phyloP scores from a whole-genome alignment of 2,797 vertebrate species.

The Ficedula albicollis region DNA sequence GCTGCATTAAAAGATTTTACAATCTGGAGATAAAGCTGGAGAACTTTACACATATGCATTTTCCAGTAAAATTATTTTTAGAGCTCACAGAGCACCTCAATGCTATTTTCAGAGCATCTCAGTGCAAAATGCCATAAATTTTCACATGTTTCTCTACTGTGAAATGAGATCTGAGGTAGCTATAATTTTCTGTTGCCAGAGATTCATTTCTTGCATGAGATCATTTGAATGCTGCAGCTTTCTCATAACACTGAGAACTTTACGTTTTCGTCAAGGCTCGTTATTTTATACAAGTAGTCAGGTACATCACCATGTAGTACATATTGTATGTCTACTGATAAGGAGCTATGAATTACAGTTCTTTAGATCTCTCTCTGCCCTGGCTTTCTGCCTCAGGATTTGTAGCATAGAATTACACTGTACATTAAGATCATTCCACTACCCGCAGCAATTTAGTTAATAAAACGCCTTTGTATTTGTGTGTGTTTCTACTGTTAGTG shows the following conservation, averaged over 20 bases:
- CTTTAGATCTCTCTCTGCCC: not conserved
- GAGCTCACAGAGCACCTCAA: not conserved
- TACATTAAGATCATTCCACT: not conserved
- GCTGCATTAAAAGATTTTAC: not conserved
- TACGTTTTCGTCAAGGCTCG: not conserved
- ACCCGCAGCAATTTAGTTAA: not conserved
- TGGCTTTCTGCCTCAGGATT: not conserved
- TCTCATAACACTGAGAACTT: not conserved
- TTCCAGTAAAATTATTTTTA: slow-evolving; percentile 57
- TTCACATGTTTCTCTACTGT: slow-evolving; percentile 7
- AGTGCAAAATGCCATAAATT: not conserved
- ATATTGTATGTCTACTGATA: slow-evolving; percentile 8
- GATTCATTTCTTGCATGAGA: slow-evolving; percentile 36
- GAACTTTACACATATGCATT: slow-evolving; percentile 26
- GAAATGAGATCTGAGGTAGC: slow-evolving; percentile 6
- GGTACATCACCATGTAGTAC: not conserved
- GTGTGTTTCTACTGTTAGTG: not conserved
- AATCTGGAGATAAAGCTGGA: not conserved
- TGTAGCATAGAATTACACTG: not conserved
- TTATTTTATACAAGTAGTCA: slow-evolving; percentile 5
- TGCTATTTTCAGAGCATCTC: slow-evolving; percentile 9
- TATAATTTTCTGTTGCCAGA: slow-evolving; percentile 9
- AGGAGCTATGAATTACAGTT: not conserved
- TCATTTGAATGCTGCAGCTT: not conserved
- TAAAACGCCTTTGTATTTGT: not conserved